Conservation (phyloP, 2,797 vertebrate genomes). For the Pterois miles region DNA sequence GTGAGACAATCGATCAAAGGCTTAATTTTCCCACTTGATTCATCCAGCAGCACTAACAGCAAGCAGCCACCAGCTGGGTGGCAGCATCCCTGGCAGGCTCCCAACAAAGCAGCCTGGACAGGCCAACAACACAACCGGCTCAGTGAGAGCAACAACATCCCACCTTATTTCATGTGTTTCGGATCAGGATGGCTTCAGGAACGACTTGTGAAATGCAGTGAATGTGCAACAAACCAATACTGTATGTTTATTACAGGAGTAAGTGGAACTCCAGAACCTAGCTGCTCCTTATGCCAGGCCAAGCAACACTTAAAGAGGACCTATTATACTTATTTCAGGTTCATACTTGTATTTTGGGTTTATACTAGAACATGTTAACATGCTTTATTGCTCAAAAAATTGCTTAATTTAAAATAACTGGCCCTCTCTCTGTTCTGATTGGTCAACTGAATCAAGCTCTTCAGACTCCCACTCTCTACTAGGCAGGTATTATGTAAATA, state of each 20-base stretch:
- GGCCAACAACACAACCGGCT: constrained; percentile 44
- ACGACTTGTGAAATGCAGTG: background rate
- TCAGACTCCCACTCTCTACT: background rate
- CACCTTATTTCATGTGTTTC: background rate
- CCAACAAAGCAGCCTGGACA: constrained; percentile 55
- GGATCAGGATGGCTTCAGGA: constrained; percentile 4
- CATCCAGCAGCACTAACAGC: constrained; percentile 64
- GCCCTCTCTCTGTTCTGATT: no score
- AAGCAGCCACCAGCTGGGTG: constrained; percentile 71
- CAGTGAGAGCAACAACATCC: constrained; percentile 46
- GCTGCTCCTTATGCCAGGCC: constrained; percentile 3
- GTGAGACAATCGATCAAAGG: constrained; percentile 79
- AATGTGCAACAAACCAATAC: background rate
- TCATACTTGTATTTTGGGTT: background rate
- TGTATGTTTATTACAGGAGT: constrained; percentile 3
- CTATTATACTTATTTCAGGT: background rate
- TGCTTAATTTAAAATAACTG: background rate
- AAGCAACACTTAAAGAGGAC: constrained; percentile 7
- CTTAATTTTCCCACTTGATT: constrained; percentile 76
- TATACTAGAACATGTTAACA: background rate
- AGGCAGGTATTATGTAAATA: background rate
- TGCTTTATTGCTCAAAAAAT: background rate
- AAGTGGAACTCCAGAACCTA: background rate
- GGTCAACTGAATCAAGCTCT: background rate
- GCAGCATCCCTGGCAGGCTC: constrained; percentile 64